Conservation (phyloP, 2,113 vertebrate species). For the Labeo rohita region DNA sequence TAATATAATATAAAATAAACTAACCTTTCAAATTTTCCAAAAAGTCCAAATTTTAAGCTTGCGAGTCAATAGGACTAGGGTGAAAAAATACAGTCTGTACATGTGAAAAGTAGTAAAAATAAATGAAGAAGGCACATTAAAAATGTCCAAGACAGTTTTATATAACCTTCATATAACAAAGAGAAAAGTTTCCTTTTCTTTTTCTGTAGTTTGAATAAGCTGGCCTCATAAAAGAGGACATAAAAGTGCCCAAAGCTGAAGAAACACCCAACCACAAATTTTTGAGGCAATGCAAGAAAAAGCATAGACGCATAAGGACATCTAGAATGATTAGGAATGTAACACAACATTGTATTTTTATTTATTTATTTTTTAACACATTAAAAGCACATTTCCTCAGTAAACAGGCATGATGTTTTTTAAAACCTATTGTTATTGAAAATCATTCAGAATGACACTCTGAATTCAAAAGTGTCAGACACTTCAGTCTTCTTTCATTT, state of each 20-base stretch:
- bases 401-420: neutral
- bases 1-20: no score
- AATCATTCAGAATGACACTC: neutral
- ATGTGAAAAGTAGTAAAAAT: no score
- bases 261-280: neutral
- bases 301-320: neutral
- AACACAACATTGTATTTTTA: neutral
- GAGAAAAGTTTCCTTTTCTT: neutral
- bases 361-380: neutral
- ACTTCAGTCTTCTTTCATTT: constrained; percentile 12
- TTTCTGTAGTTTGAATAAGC: neutral
- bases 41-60: no score
- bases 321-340: neutral
- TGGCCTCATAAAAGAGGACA: neutral
- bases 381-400: neutral
- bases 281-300: neutral
- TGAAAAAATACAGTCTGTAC: no score
- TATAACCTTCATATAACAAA: neutral
- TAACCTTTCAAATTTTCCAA: no score
- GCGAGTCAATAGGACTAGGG: no score
- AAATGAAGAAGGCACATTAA: neutral
- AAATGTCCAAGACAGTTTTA: neutral
- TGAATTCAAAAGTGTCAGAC: constrained; percentile 2
- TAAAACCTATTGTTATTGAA: neutral
- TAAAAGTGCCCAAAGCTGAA: neutral